Percentiles rank a stretch among this genome's conserved stretches.
These are phyloP conservation scores for Plemyria rubiginata DNA, from an alignment of 2,888 invertebrate genomes.

Conservation along the genomic window DNA sequence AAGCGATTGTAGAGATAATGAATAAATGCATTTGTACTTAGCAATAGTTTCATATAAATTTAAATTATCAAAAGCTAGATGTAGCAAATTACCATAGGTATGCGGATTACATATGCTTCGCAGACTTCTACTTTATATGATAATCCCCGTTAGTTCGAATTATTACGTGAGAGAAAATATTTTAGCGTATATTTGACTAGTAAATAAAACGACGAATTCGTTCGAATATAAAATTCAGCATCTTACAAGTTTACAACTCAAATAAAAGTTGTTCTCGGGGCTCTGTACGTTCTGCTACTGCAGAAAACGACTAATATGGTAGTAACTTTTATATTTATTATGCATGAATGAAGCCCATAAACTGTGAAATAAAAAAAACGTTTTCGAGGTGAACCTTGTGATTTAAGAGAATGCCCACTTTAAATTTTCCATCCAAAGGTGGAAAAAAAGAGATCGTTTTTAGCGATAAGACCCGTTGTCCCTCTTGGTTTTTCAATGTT, in stretches of 20 bases:
- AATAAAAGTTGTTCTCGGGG: background rate
- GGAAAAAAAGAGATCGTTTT: too few species aligned
- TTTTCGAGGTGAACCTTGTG: too few species aligned
- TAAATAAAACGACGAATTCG: background rate
- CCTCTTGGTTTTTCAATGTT: too few species aligned
- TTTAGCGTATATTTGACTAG: slow-evolving; percentile 2
- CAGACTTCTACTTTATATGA: slow-evolving; percentile 59
- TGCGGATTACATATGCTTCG: slow-evolving; percentile 51
- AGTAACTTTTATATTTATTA: background rate
- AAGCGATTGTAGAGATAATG: too few species aligned
- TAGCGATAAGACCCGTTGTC: too few species aligned
- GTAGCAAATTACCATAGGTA: slow-evolving; percentile 34
- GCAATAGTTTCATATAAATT: background rate
- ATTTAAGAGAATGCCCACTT: too few species aligned
- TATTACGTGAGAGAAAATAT: slow-evolving; percentile 6
- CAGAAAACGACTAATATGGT: background rate
- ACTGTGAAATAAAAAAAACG: too few species aligned
- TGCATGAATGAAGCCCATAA: too few species aligned
- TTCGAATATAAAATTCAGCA: background rate
- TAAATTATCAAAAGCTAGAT: slow-evolving; percentile 14
- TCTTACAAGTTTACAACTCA: background rate
- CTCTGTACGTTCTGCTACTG: background rate
- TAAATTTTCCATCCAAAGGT: too few species aligned
- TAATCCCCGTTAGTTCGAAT: slow-evolving; percentile 41
- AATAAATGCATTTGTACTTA: background rate